Base-by-base conservation (phyloP, 2,113 vertebrate genomes). In the Lagopus leucura region DNA sequence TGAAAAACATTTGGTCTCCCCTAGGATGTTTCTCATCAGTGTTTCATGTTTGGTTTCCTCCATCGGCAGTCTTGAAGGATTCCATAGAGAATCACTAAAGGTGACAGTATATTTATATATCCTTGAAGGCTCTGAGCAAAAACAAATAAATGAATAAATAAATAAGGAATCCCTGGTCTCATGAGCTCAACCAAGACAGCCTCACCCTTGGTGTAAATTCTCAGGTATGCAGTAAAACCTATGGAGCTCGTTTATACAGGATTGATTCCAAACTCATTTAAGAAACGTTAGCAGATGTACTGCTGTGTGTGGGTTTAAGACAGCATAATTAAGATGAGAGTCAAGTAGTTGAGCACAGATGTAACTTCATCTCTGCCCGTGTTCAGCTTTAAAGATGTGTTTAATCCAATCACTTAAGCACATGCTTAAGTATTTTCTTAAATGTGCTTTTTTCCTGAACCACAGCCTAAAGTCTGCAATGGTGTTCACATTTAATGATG, bases 301-400 rank as follows among this genome's bases (percentile, higher is more conserved):
- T 81, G 57, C 86, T 69, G 43, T 55, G 55, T 52, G 86, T 83
- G 55, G 42, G 18, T 88, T 94, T 93, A 72, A 88, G 52, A 63
- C 22, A 86, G 18, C 32, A 7, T 89, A 93, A 92, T 86, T 74
- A 54, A 86, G 75, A 71, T 32, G 38, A 50, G 10, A 91, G 86
- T 94, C 92, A 83, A 86, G 85, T 85, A 61, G 85, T 97, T 97
- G 94, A 93, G 42, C 47, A 77, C 64, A 95, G 82, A 70, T 17
- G 40, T 93, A 87, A 74, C 63, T 89, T 38, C 42, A 64, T 83
- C 32, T 80, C 60, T 82, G 58, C 50, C 91, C 89, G 74, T 27
- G 30, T 50, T 85, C 55, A 73, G 63, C 74, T 86, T 95, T 87
- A 93, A 84, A 86, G 34, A 54, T 32, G 22, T 43, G 38, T 94